phyloP scores from a whole-genome alignment of 2,797 vertebrate genomes.

The Oreochromis mossambicus region DNA sequence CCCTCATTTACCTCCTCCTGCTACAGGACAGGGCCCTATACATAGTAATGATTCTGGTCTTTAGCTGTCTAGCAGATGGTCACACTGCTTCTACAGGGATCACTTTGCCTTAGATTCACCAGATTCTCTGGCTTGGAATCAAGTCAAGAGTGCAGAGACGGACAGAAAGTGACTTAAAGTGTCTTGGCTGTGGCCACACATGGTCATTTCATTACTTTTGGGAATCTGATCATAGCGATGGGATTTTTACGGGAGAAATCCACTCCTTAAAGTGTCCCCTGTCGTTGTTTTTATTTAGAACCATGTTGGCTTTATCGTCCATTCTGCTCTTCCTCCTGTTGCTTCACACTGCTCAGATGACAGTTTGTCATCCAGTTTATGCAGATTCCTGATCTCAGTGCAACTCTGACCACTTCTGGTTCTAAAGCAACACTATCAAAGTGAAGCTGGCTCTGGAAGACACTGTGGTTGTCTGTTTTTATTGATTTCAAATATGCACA shows the following conservation, averaged over 20 bases:
- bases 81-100: slow-evolving; percentile 72
- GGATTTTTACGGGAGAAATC: slow-evolving; percentile 10
- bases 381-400: slow-evolving; percentile 4
- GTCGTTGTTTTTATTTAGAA: slow-evolving; percentile 31
- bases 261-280: not conserved
- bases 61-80: slow-evolving; percentile 82
- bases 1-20: slow-evolving; percentile 39
- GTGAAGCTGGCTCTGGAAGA: not conserved
- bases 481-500: not conserved
- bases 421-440: not conserved
- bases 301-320: slow-evolving; percentile 14
- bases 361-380: not conserved
- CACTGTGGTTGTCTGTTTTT: not conserved
- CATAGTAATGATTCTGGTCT: slow-evolving; percentile 79
- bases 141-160: slow-evolving; percentile 39
- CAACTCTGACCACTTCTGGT: not conserved
- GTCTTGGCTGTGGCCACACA: not conserved
- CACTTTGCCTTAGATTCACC: slow-evolving; percentile 72
- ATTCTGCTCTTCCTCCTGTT: slow-evolving; percentile 6
- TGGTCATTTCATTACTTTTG: not conserved
- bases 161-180: slow-evolving; percentile 46
- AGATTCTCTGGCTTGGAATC: slow-evolving; percentile 71
- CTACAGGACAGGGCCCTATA: slow-evolving; percentile 73
- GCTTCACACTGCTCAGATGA: slow-evolving; percentile 18
- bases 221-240: slow-evolving; percentile 18